phyloP scores from a whole-genome alignment of 2,113 vertebrate genomes.

The Rostratula benghalensis region DNA sequence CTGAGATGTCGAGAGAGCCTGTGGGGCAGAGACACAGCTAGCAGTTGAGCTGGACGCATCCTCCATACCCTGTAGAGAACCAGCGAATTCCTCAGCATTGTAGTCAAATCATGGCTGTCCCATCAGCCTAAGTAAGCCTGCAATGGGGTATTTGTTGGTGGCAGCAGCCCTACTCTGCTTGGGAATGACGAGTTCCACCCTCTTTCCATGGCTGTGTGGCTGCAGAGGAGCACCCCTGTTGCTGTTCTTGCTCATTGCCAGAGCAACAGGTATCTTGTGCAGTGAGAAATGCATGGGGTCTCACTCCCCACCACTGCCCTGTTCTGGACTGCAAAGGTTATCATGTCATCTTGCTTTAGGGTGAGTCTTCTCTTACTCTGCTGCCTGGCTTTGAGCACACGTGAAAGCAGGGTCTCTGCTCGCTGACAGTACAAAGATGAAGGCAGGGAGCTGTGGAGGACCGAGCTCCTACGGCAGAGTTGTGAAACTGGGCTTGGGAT shows the following conservation, averaged over 20 bases:
- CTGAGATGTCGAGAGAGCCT: neutral
- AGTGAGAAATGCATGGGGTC: neutral
- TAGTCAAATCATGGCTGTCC: neutral
- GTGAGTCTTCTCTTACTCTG: neutral
- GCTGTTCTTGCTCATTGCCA: neutral
- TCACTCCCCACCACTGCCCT: accelerated
- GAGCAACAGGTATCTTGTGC: neutral
- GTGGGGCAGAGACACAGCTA: neutral
- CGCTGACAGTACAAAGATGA: neutral
- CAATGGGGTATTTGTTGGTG: neutral
- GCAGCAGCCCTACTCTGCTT: neutral
- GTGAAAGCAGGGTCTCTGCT: neutral
- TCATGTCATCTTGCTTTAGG: neutral
- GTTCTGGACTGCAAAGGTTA: neutral
- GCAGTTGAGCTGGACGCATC: accelerated
- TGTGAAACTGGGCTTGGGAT: neutral
- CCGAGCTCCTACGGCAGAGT: neutral
- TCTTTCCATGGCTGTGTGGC: accelerated
- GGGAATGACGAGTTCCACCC: neutral
- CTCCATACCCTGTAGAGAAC: neutral
- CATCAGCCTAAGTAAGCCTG: neutral
- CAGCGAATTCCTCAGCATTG: neutral
- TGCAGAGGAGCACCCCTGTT: neutral
- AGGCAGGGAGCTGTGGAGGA: neutral
- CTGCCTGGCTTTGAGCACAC: neutral